Base-by-base conservation (phyloP, 1,140 invertebrate species). In the Eriosoma lanigerum region DNA sequence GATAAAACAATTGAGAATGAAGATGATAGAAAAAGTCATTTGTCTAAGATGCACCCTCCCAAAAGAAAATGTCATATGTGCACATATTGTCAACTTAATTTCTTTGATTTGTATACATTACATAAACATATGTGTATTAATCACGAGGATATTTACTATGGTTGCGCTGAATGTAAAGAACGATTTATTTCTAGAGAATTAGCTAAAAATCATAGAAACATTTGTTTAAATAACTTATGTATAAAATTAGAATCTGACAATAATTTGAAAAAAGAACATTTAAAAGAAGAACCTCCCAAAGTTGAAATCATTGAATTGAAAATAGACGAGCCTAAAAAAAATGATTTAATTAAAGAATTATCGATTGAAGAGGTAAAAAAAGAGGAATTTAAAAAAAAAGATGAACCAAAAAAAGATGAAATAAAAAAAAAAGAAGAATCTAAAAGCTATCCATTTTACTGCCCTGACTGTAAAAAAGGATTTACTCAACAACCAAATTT, bases 101-200 rank as follows among this genome's bases (percentile, higher is more conserved):
- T 82, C 81, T 26, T 81, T 62, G 82, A 83, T 58, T 81, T 81
- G 54, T 64, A 75, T 15, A 81, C 32, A n/a, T 75, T 84, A 26
- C 82, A 83, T n/a, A 82, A 81, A 58, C 84, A 84, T 81, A 62
- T 84, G 38, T 76, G 82, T 62, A 32, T 32, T 19, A 6, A 32
- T 56, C 84, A 84, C 70, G 64, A 76, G 2, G 81, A 82, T 17
- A 24, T 82, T 15, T 84, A 83, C 44, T 82, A 83, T 62, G 83
- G 82, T 5, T 84, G 84, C 75, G 54, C 78, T 8, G 66, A 62
- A 5, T 84, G 84, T 56, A 83, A 84, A 81, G 81, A 83, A 58
- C 72, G 84, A 15, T 84, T 84, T 81, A 24, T 44, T 8, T 81
- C 81, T 26, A 78, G 38, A 46, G 75, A 78, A 15, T 54, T 50